Evolutionary conservation across 2,888 invertebrate genomes (phyloP).

Genomic region (Drosophila testacea): DNA sequence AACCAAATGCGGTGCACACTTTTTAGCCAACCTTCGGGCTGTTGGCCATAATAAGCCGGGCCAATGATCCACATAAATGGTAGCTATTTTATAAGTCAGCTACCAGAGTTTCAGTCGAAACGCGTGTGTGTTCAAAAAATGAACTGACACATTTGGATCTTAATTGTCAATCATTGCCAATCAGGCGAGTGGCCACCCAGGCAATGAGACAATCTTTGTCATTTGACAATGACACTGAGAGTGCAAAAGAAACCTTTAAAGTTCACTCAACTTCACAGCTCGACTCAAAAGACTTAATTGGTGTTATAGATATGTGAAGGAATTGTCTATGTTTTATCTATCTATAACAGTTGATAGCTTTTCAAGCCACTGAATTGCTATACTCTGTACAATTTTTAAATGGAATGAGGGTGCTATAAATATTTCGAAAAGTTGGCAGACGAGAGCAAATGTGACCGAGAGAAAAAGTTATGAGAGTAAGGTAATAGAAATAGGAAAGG

Average conservation of each 20-base stretch:
- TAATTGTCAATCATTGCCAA: conserved; percentile 77
- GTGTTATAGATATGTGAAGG: background rate
- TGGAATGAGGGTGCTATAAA: too few species aligned
- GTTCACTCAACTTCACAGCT: conserved; percentile 68
- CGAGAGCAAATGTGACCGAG: too few species aligned
- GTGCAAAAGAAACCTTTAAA: conserved; percentile 62
- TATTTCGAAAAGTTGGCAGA: too few species aligned
- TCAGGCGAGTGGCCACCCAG: conserved; percentile 64
- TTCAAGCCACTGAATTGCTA: background rate
- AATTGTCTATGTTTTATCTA: background rate
- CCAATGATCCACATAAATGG: conserved; percentile 65
- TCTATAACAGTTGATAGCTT: conserved; percentile 5
- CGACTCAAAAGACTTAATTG: conserved; percentile 56
- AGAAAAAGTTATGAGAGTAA: too few species aligned
- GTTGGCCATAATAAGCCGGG: conserved; percentile 71
- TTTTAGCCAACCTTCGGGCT: conserved; percentile 43
- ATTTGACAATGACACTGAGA: conserved; percentile 67
- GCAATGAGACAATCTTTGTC: conserved; percentile 35
- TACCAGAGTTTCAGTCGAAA: conserved; percentile 11
- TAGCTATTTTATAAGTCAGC: conserved; percentile 46
- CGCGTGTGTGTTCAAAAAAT: conserved; percentile 5
- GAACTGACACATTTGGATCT: conserved; percentile 58
- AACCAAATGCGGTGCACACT: conserved; percentile 44
- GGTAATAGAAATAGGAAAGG: too few species aligned
- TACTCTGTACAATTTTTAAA: background rate